Base-by-base conservation (phyloP, 2,113 vertebrate genomes). In the Pseudorasbora parva region DNA sequence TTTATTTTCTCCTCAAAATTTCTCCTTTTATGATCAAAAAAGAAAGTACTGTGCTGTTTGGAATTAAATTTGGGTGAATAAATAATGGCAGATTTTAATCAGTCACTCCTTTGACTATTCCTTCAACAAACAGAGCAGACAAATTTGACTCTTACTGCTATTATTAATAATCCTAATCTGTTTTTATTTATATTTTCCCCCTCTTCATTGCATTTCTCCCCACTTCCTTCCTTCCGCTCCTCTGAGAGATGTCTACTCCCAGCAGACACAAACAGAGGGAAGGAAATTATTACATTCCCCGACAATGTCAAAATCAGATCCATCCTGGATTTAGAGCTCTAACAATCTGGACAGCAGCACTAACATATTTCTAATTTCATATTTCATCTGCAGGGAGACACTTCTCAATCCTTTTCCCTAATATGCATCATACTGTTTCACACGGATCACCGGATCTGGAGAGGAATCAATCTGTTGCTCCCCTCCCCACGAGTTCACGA, bases 121-220 rank as follows among this genome's bases (percentile, higher is more conserved):
- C 41, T 45, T 64, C n/a, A 43, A 72, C 21, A 51, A 62, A 45
- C 37, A 78, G 27, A 25, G 41, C 30, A 62, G 85, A 84, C 85
- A 84, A 89, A 89, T 72, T 76, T 9, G 0, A 59, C 66, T 78
- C 68, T 86, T 81, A 84, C 69, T 78, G 54, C 80, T 84, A 6
- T 89, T 89, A 86, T 89, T 90, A 86, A 69, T 78, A 91, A 60
- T 33, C 62, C 80, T 88, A 79, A 88, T 90, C 84, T 87, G n/a
- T 79, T 60, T 82, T 78, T 84, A 81, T 84, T 47, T 25, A 14
- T 15, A 74, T 84, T 68, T 59, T 30, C 23, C 62, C 68, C 37
- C 41, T 83, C 43, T 87, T 88, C 75, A 56, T 54, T 17, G 5
- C 30, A 62, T 60, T 78, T 82, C 57, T 12, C 56, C 68, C 21